phyloP scores from a whole-genome alignment of 2,113 vertebrate species.

The Zeus faber region DNA sequence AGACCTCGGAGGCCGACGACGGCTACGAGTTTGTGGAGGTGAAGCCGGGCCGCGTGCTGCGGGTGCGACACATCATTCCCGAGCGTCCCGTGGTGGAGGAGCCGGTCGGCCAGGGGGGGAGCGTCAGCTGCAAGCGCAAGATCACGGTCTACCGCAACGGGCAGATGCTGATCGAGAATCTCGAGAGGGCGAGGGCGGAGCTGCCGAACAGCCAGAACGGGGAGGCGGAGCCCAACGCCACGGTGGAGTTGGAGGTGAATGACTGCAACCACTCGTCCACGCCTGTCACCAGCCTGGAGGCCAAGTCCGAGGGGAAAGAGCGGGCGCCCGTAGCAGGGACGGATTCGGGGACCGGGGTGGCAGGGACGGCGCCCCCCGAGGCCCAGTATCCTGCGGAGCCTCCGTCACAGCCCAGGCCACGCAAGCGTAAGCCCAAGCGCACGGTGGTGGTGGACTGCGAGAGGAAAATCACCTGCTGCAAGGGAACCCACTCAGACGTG shows the following conservation, averaged over 20 bases:
- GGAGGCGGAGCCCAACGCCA: slow-evolving; percentile 64
- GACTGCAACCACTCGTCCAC: slow-evolving; percentile 45
- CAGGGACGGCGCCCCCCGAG: accelerated
- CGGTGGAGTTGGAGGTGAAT: slow-evolving; percentile 73
- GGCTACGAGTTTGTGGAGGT: slow-evolving; percentile 94
- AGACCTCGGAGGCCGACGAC: slow-evolving; percentile 79
- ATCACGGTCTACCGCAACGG: slow-evolving; percentile 91
- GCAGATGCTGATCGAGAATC: slow-evolving; percentile 90
- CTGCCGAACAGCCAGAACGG: slow-evolving; percentile 74
- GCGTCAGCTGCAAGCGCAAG: slow-evolving; percentile 84
- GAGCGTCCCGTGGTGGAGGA: slow-evolving; percentile 61
- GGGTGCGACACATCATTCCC: slow-evolving; percentile 81
- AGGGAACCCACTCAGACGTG: slow-evolving; percentile 84
- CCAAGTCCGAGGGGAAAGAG: slow-evolving; percentile 30
- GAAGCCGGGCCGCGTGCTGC: slow-evolving; percentile 87
- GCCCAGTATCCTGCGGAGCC: too few species aligned
- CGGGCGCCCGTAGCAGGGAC: slow-evolving; percentile 23
- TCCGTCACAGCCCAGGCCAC: slow-evolving; percentile 50
- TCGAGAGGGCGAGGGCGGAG: slow-evolving; percentile 75
- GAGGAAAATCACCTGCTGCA: slow-evolving; percentile 86
- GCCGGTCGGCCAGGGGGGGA: slow-evolving; percentile 38
- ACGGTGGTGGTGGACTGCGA: slow-evolving; percentile 87
- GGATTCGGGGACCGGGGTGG: not conserved
- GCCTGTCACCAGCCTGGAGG: not conserved
- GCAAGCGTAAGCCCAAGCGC: slow-evolving; percentile 80